These are phyloP conservation scores for Zosterops borbonicus DNA, from an alignment of 2,113 vertebrate genomes.

Conservation along the genomic window DNA sequence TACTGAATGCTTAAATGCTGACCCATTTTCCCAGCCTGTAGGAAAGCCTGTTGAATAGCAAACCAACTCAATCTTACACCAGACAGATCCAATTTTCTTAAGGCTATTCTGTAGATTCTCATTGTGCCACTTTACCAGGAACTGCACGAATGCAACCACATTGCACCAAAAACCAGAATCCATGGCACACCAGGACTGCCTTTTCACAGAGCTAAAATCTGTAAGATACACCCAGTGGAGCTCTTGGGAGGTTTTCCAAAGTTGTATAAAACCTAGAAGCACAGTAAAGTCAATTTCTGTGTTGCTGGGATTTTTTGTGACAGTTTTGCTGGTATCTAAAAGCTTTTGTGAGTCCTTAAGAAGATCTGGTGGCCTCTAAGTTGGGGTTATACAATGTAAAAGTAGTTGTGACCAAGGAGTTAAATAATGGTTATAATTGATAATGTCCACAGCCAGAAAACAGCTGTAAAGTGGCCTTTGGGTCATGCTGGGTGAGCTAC, in stretches of 20 bases:
- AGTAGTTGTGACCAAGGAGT: background rate
- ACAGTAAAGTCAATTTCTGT: background rate
- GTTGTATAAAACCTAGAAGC: background rate
- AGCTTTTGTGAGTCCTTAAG: background rate
- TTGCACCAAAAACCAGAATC: background rate
- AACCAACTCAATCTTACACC: background rate
- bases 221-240: background rate
- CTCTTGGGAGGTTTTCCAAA: background rate
- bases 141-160: background rate
- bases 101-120: background rate
- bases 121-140: background rate
- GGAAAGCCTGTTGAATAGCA: background rate
- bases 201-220: background rate
- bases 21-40: background rate
- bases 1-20: background rate
- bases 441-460: background rate
- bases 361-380: background rate
- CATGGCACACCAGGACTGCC: background rate
- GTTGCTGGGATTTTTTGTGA: background rate
- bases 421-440: background rate
- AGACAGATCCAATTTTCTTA: background rate
- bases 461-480: background rate
- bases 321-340: background rate
- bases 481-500: background rate
- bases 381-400: background rate